Evolutionary conservation across 2,113 vertebrate genomes (phyloP).

Genomic region (Nothobranchius furzeri): DNA sequence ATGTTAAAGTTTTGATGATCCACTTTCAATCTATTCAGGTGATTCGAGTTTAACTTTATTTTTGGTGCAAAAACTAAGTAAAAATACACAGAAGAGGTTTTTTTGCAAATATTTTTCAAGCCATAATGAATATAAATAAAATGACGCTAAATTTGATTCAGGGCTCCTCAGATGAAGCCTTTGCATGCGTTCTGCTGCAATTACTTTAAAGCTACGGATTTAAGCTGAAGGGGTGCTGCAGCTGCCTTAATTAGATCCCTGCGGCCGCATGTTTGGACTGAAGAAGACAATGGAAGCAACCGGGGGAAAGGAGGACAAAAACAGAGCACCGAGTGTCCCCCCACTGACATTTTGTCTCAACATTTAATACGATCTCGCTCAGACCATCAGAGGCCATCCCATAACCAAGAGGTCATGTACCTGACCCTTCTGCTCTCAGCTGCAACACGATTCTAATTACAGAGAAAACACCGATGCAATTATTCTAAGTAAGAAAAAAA

Average conservation of each 20-base stretch:
- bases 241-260: constrained; percentile 53
- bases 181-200: constrained; percentile 33
- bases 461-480: constrained; percentile 45
- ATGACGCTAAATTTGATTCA: constrained; percentile 7
- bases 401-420: constrained; percentile 32
- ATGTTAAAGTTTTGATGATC: no score
- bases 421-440: constrained; percentile 16
- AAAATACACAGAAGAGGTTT: no score
- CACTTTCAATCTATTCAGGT: no score
- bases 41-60: no score
- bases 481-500: constrained; percentile 8
- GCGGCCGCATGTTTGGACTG: constrained; percentile 34
- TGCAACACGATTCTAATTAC: constrained; percentile 43
- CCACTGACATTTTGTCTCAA: constrained; percentile 35
- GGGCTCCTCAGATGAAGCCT: constrained; percentile 13
- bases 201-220: constrained; percentile 43
- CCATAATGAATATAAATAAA: background rate
- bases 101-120: no score
- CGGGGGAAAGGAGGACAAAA: background rate
- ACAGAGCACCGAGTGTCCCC: constrained; percentile 33
- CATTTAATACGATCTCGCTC: constrained; percentile 41
- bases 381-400: constrained; percentile 26
- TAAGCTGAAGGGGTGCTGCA: constrained; percentile 8
- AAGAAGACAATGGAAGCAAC: constrained; percentile 28
- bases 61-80: no score